phyloP scores from a whole-genome alignment of 2,888 invertebrate genomes.

The Ichneumoninae sp. region DNA sequence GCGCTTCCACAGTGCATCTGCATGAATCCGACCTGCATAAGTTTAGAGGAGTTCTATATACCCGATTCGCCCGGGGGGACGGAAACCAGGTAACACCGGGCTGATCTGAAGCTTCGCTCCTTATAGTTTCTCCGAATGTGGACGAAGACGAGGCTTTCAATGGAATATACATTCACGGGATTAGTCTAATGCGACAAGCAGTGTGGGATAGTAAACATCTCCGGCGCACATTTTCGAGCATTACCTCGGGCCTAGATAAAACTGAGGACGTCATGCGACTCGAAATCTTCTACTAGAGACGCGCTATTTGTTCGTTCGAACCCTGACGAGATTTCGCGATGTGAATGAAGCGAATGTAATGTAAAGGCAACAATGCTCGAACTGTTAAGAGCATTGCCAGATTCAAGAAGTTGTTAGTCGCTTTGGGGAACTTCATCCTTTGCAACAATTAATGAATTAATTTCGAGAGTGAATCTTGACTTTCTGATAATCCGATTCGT shows the following conservation, averaged over 20 bases:
- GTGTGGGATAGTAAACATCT: slow-evolving; percentile 71
- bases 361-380: not conserved
- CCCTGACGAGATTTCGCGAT: not conserved
- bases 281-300: not conserved
- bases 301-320: slow-evolving; percentile 67
- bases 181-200: slow-evolving; percentile 74
- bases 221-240: not conserved
- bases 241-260: not conserved
- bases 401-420: not conserved
- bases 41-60: slow-evolving; percentile 7
- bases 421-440: not conserved
- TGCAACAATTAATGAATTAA: not conserved
- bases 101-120: slow-evolving; percentile 25
- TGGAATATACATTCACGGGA: slow-evolving; percentile 59
- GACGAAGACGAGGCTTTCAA: slow-evolving; percentile 34
- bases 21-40: slow-evolving; percentile 59
- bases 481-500: not conserved
- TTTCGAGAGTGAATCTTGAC: not conserved
- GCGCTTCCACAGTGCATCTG: slow-evolving; percentile 37
- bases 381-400: not conserved
- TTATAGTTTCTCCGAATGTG: slow-evolving; percentile 40
- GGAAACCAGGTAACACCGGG: slow-evolving; percentile 16
- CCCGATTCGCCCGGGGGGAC: not conserved
- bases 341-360: not conserved
- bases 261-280: not conserved